These are phyloP conservation scores for Tryphoninae sp. DNA, from an alignment of 2,888 invertebrate genomes.

Conservation along the genomic window DNA sequence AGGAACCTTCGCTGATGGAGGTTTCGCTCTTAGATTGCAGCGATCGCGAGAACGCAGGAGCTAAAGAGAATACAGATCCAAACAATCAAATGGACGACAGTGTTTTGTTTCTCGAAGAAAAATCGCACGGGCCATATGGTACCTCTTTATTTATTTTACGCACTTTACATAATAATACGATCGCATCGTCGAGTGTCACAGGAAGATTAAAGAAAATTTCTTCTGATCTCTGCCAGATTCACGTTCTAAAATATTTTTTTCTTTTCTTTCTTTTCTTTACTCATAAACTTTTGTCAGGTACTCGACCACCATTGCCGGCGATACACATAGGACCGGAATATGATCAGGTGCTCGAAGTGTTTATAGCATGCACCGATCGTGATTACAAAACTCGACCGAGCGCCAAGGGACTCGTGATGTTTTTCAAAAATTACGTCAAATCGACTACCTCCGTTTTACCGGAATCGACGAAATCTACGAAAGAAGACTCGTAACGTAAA, in stretches of 20 bases:
- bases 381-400: slow-evolving; percentile 84
- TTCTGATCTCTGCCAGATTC: not conserved
- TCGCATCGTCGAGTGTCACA: slow-evolving; percentile 6
- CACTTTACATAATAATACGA: slow-evolving; percentile 16
- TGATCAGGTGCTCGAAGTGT: slow-evolving; percentile 86
- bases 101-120: slow-evolving; percentile 62
- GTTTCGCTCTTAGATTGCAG: slow-evolving; percentile 60
- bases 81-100: slow-evolving; percentile 70
- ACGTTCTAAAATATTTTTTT: not conserved
- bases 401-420: slow-evolving; percentile 83
- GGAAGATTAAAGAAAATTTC: slow-evolving; percentile 46
- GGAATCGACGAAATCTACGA: slow-evolving; percentile 19
- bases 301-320: slow-evolving; percentile 87
- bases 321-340: slow-evolving; percentile 85
- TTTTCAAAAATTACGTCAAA: slow-evolving; percentile 79
- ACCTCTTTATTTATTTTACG: slow-evolving; percentile 44
- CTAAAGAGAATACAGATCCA: slow-evolving; percentile 64
- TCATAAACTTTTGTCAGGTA: slow-evolving; percentile 82
- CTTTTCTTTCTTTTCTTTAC: not conserved
- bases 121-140: slow-evolving; percentile 66
- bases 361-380: slow-evolving; percentile 87
- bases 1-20: slow-evolving; percentile 66
- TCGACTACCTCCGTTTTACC: slow-evolving; percentile 9
- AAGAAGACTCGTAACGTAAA: slow-evolving; percentile 4
- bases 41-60: slow-evolving; percentile 18